Base-by-base conservation (phyloP, 2,888 invertebrate genomes). In the Amphipoea lucens region DNA sequence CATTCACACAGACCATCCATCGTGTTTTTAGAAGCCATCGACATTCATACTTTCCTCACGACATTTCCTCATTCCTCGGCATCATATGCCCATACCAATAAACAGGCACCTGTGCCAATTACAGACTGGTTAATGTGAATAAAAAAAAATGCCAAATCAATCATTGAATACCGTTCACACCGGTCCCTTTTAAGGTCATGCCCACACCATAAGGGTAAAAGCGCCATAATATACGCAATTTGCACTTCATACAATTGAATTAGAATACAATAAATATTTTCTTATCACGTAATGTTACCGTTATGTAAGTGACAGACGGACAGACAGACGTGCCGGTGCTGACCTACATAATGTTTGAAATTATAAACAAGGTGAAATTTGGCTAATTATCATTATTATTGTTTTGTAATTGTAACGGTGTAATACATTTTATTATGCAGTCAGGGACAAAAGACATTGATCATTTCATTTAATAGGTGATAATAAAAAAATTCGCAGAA, bases 231-330 rank as follows among this genome's bases (percentile, higher is more conserved):
- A 67, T 29, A n/a, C 14, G 29, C 29, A 67, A 70, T 7, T 29
- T n/a, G 57, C 12, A 62, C 51, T 36, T 62, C 4, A 66, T 20
- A 51, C 62, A 80, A 73, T 76, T 80, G 80, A 79, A 80, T 82
- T 78, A 78, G 82, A 82, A 87, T 82, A 87, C 78, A 85, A 85
- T 87, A 65, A 76, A 82, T 40, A 60, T 54, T 73, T 73, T 74
- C 73, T 12, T 62, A 62, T 36, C 87, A 87, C 88, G 87, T 87
- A 85, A 75, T 54, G 48, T 73, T 78, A 72, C 86, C 74, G 87
- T 72, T 74, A 84, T 57, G 51, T 87, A 84, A 83, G 42, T 4
- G 80, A 69, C 80, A 45, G 71, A 84, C 68, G 6, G 67, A 54
- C 81, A 0, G 54, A 82, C 71, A 45, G 36, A 66, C 73, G 79